Evolutionary conservation across 2,113 vertebrate species (phyloP).

Genomic region (Bufo gargarizans): DNA sequence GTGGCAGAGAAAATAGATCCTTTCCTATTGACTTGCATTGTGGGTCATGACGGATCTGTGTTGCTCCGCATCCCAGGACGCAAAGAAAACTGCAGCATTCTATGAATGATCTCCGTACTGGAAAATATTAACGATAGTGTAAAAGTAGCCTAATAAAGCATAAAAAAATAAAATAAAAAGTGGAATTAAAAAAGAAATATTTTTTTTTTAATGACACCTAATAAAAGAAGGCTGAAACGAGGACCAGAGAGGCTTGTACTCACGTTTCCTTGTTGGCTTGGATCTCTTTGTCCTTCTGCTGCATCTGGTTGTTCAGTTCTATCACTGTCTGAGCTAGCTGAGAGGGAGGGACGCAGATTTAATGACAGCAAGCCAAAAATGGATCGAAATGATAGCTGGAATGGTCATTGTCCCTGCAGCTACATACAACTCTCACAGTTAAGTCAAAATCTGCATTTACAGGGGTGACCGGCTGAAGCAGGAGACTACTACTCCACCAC

Average conservation of each 20-base stretch:
- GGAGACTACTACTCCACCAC: neutral
- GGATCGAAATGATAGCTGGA: slow-evolving; percentile 2
- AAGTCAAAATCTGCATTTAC: neutral
- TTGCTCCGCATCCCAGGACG: no score
- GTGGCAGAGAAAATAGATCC: no score
- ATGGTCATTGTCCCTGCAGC: slow-evolving; percentile 5
- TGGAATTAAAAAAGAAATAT: no score
- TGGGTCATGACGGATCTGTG: no score
- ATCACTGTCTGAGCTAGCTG: slow-evolving; percentile 96
- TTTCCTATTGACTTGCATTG: no score
- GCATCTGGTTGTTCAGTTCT: slow-evolving; percentile 94
- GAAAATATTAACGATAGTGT: no score
- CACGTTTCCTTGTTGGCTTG: slow-evolving; percentile 92
- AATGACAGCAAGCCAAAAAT: neutral
- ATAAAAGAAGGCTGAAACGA: no score
- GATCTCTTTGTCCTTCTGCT: slow-evolving; percentile 94
- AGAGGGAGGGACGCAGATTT: slow-evolving; percentile 53
- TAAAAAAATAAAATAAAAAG: no score
- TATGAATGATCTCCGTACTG: no score
- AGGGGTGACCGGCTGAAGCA: neutral
- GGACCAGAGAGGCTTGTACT: slow-evolving; percentile 63
- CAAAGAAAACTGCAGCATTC: no score
- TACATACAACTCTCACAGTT: slow-evolving; percentile 13
- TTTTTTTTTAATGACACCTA: no score
- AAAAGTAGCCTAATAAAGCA: no score